A percentile compares a stretch with the other conserved stretches of the same genome.
Conservation (phyloP, 2,113 vertebrate genomes). For the Suncus etruscus region DNA sequence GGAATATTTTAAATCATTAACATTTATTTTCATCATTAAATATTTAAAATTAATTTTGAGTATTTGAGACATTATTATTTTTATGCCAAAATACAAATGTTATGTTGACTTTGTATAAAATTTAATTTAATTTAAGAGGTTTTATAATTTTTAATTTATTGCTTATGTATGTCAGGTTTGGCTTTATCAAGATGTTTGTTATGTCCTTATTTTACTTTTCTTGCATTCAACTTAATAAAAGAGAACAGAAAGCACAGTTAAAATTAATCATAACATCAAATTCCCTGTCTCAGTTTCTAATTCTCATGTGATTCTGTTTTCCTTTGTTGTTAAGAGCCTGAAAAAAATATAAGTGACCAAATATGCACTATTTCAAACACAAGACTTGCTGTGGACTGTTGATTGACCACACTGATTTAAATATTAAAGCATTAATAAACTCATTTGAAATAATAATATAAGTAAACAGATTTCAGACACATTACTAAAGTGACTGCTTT, state of each 20-base stretch:
- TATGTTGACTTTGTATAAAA: conserved; percentile 18
- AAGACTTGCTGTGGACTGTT: not conserved
- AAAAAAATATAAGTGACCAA: not conserved
- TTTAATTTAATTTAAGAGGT: not conserved
- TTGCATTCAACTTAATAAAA: conserved; percentile 11
- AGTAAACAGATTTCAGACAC: not conserved
- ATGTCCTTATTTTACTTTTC: conserved; percentile 42
- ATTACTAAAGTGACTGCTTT: not conserved
- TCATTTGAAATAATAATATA: conserved; percentile 38
- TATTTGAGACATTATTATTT: not conserved
- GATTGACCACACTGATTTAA: not conserved
- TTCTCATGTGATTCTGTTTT: not conserved
- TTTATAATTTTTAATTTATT: conserved; percentile 36
- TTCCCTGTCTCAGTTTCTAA: conserved; percentile 5
- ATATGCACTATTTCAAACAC: not conserved
- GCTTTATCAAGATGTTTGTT: conserved; percentile 37
- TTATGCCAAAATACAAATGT: not conserved
- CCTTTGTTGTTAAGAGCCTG: conserved; percentile 24
- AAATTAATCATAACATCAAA: conserved; percentile 40
- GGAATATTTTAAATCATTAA: not conserved
- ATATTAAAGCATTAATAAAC: not conserved
- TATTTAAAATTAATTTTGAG: not conserved
- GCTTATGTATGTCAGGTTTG: conserved; percentile 12
- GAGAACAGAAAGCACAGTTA: conserved; percentile 51
- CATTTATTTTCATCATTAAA: conserved; percentile 38